Evolutionary conservation across 2,113 vertebrate genomes (phyloP).

Genomic region (Helogale parvula): DNA sequence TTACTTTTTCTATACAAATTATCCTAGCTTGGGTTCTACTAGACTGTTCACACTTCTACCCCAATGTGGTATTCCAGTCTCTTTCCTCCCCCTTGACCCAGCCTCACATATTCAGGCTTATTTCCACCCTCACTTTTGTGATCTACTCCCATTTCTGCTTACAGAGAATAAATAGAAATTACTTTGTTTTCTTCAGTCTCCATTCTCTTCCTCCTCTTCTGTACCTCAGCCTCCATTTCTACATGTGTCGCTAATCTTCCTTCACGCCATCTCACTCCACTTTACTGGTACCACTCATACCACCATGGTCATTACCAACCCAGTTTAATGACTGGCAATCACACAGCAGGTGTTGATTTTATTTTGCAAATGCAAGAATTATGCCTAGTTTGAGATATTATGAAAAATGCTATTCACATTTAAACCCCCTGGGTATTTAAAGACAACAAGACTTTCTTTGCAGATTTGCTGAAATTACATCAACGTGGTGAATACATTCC

Average conservation of each 20-base stretch:
- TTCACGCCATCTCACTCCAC: not conserved
- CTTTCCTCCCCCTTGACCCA: not conserved
- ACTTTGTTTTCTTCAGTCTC: not conserved
- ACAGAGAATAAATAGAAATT: not conserved
- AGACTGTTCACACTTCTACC: not conserved
- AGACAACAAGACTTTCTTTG: not conserved
- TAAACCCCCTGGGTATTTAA: not conserved
- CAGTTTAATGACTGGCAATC: not conserved
- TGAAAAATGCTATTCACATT: not conserved
- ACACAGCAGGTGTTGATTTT: not conserved
- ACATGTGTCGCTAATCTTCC: too few species aligned
- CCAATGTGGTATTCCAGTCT: not conserved
- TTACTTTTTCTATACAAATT: not conserved
- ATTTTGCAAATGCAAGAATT: not conserved
- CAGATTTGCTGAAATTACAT: not conserved
- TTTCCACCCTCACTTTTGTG: not conserved
- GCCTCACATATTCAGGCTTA: not conserved
- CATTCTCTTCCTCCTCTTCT: not conserved
- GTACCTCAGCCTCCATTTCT: fast-evolving
- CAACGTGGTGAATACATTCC: not conserved
- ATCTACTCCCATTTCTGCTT: not conserved
- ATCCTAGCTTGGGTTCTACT: not conserved
- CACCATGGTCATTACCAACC: not conserved
- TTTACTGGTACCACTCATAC: not conserved
- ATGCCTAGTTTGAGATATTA: not conserved